Percentiles rank a stretch among this genome's conserved stretches.
Evolutionary conservation across 2,797 vertebrate genomes (phyloP).

Genomic region (Choloepus didactylus): DNA sequence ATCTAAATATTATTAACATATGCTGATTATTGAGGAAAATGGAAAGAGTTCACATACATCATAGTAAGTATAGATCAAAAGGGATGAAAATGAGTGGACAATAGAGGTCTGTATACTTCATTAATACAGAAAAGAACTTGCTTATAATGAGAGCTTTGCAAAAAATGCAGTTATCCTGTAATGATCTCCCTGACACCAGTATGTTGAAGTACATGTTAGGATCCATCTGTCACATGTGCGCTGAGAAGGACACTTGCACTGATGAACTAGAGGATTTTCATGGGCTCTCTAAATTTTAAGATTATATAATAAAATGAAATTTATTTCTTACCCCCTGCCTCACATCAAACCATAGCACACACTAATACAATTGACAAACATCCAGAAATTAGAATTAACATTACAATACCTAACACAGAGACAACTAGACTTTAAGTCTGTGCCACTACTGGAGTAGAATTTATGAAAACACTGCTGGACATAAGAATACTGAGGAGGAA

Average conservation of each 20-base stretch:
- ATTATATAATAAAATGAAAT: conserved; percentile 5
- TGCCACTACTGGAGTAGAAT: conserved; percentile 56
- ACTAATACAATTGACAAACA: conserved; percentile 64
- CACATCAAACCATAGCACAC: conserved; percentile 55
- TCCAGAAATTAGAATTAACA: conserved; percentile 69
- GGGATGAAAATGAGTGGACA: background rate
- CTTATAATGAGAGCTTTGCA: background rate
- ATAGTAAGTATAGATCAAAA: background rate
- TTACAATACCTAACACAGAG: background rate
- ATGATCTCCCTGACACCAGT: background rate
- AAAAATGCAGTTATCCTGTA: background rate
- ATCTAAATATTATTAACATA: conserved; percentile 4
- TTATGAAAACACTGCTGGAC: conserved; percentile 43
- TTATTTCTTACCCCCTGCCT: conserved; percentile 44
- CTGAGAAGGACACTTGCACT: background rate
- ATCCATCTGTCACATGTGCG: background rate
- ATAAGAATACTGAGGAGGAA: conserved; percentile 65
- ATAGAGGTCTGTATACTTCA: background rate
- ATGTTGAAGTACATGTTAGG: background rate
- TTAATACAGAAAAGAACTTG: background rate
- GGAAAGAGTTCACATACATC: conserved; percentile 64
- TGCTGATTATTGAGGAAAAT: conserved; percentile 17
- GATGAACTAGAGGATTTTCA: background rate
- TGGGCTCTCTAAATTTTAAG: background rate
- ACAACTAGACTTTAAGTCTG: conserved; percentile 49